Evolutionary conservation across 92 coral and sea anemone species (phyloP), one percentile per base, ranked within the genome.

Genomic region (Phenganax marumi): DNA sequence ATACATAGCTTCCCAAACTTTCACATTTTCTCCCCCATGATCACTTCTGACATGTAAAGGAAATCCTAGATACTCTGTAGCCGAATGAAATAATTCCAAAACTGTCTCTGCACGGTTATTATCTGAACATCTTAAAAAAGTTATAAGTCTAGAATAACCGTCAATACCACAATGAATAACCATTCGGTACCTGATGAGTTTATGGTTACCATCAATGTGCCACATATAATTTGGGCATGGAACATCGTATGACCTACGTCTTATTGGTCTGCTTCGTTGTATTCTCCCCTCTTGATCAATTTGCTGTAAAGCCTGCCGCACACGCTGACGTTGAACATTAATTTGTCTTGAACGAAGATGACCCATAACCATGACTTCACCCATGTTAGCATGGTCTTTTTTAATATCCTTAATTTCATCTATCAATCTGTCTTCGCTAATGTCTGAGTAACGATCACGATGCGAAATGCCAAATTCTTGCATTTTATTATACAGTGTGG

Each of bases 1-100:
- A 52, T 72, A 87, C 90, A 87, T 83, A 6, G 69, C 70, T 65
- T 48, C 84, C 64, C 84, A 76, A 46, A 83, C 87, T 55, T 77
- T 83, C 23, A 87, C 85, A 77, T 83, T 78, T 64, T 87, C 90
- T 23, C 90, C 75, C 5, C 84, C 86, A 23, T 87, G 83, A 66
- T 77, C 79, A 43, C 85, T 50, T 62, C 86, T 57, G 16, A 81
- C 64, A 23, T 81, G 80, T 18, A 75, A 70, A 13, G 85, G 90
- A 85, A 82, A 87, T 1, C 81, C 90, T 66, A 58, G 73, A 51
- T 52, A 81, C 47, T 77, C 81, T 7, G 87, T 83, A 10, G 87
- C 90, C 18, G 52, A 10, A 51, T 69, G 58, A 77, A 87, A 87
- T 49, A 46, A 26, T 50, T 50, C 77, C 60, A n/a, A 16, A 14